Base-by-base conservation (phyloP, 2,113 vertebrate genomes). In the Quiscalus mexicanus region DNA sequence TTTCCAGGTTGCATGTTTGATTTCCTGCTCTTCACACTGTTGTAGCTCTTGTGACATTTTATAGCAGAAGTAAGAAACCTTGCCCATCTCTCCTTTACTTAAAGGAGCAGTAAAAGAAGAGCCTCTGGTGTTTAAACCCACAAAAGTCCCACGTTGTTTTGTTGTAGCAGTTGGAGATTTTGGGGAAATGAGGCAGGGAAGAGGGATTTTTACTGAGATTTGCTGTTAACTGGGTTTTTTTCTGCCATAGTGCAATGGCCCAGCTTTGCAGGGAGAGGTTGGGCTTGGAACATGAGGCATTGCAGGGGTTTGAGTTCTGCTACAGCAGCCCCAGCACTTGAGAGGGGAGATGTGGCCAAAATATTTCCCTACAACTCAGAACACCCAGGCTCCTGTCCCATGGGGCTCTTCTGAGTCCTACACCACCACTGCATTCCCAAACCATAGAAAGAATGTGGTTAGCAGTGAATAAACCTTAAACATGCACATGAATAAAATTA, bases 331-430 rank as follows among this genome's bases (percentile, higher is more conserved):
- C 49, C 59, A 92, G 53, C 8, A 37, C 15, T 11, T 10, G n/a
- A 37, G 47, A 27, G 12, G 12, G 8, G 55, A 37, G 12, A 76
- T 9, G 70, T 25, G 41, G 22, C 37, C 19, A 31, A 45, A 88
- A 75, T 0, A 9, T 9, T 65, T 31, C 41, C 27, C 15, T 10
- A 2, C 0, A 0, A 10, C 55, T 45, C 37, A 35, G 28, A 85
- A 52, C 21, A 47, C 2, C 0, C 3, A 60, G 41, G 13, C 11
- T 83, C 37, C 49, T 92, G n/a, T 39, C 33, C 49, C 59, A 24
- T 1, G 18, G 14, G 53, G 41, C 25, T 89, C 25, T 50, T 45
- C 30, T 39, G 28, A 60, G 28, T 15, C 31, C 41, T 69, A 23
- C 50, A 30, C 27, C 60, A 64, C 27, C 52, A 20, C 35, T 50